Evolutionary conservation across 35 echinoderm and acorn worm species (phyloP), one percentile per base, ranked within the genome.

Genomic region (Lytechinus variegatus): DNA sequence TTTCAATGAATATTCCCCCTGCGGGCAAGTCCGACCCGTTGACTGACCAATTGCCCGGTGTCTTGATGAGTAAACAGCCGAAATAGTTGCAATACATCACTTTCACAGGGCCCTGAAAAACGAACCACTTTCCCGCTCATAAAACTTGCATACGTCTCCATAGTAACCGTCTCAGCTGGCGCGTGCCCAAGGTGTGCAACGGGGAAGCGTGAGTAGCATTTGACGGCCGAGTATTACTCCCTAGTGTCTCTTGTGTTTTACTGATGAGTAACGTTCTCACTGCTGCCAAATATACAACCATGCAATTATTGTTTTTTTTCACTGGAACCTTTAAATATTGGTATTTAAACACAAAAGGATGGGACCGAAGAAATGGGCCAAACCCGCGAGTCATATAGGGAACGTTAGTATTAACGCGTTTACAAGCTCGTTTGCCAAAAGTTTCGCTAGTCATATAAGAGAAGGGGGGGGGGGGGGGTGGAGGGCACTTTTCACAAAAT

Each of bases 151-250:
- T 90, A 33, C 88, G 88, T 90, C 52, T 28, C 10, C 88, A 90
- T 90, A 28, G 28, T 44, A 54, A 90, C 88, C 88, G 88, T 90
- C 88, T 90, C 88, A 90, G 88, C 88, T 90, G 88, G 88, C 88
- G 88, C n/a, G 88, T 90, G 88, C 88, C 66, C 88, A 90, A 90
- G 88, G 88, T 90, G 88, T 90, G 88, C 88, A 27, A 52, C 88
- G 66, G n/a, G 4, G 8, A 24, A 79, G 19, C 88, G 28, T 90
- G 88, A 44, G 88, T 44, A 90, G 66, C 61, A 71, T 71, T 71
- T 71, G 61, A 71, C 61, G 61, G 14, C 66, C 19, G 66, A 7
- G 66, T 79, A 79, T 79, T 24, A 8, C n/a, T 24, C 66, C 66
- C 66, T 79, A n/a, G 66, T 79, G 66, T 5, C 66, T 79, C 19